Percentiles rank a stretch among this genome's conserved stretches.
Evolutionary conservation across 2,888 invertebrate species (phyloP).

Genomic region (Mantis religiosa): DNA sequence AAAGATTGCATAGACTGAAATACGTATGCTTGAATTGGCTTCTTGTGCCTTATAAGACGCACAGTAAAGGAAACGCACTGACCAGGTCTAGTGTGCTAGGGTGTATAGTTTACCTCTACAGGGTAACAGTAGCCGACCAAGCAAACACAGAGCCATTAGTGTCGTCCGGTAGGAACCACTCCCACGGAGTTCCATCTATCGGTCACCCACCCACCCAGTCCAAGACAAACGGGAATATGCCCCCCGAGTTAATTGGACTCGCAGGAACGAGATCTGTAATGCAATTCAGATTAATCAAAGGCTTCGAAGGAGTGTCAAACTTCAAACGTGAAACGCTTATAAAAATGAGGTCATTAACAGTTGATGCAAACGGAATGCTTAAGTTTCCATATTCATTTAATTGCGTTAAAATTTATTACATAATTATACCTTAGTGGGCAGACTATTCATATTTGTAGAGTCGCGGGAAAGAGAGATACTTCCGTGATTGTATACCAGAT

Average conservation of each 20-base stretch:
- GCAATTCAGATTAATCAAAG: not conserved
- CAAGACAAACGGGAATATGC: not conserved
- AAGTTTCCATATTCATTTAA: too few relatives aligned
- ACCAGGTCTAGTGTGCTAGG: conserved; percentile 1
- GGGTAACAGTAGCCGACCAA: conserved; percentile 29
- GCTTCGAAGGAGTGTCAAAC: not conserved
- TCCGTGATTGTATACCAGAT: too few relatives aligned
- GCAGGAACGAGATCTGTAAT: not conserved
- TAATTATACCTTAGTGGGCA: too few relatives aligned
- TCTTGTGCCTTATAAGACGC: not conserved
- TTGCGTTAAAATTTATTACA: too few relatives aligned
- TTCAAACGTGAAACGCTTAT: too few relatives aligned
- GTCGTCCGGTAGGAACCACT: not conserved
- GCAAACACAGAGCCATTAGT: conserved; percentile 27
- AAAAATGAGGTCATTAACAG: too few relatives aligned
- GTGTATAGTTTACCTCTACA: not conserved
- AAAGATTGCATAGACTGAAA: too few relatives aligned
- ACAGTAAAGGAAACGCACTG: not conserved
- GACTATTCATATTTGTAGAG: too few relatives aligned
- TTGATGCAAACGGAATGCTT: too few relatives aligned
- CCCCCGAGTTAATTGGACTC: not conserved
- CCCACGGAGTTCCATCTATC: not conserved
- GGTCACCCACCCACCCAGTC: not conserved
- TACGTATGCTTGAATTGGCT: not conserved
- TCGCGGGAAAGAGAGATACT: too few relatives aligned